These are phyloP conservation scores for Cottoperca gobio DNA, from an alignment of 2,797 vertebrate genomes.

Conservation along the genomic window DNA sequence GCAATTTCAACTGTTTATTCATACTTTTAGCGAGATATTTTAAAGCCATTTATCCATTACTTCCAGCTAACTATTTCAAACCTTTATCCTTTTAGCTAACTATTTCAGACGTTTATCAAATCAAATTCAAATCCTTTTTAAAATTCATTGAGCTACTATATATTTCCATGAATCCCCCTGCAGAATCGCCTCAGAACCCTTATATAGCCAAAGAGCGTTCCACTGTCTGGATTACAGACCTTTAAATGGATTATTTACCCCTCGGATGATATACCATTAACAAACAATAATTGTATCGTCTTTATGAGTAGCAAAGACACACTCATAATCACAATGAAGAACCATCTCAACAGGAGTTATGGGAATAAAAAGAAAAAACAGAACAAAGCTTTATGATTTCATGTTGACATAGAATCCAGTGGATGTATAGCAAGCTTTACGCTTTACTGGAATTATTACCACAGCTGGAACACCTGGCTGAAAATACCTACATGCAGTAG, in stretches of 20 bases:
- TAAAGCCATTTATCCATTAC: neutral
- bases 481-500: slow-evolving; percentile 52
- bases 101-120: neutral
- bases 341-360: neutral
- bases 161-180: neutral
- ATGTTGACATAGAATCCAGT: slow-evolving; percentile 17
- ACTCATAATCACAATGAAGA: slow-evolving; percentile 9
- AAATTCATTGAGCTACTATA: neutral
- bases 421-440: slow-evolving; percentile 30
- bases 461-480: slow-evolving; percentile 56
- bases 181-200: slow-evolving; percentile 6
- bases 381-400: slow-evolving; percentile 15
- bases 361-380: slow-evolving; percentile 7
- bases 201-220: slow-evolving; percentile 10
- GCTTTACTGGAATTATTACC: slow-evolving; percentile 58
- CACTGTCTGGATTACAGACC: slow-evolving; percentile 1
- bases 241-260: slow-evolving; percentile 25
- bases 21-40: neutral
- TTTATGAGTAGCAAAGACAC: slow-evolving; percentile 15
- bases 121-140: neutral
- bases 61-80: too few relatives aligned
- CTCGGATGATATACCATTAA: slow-evolving; percentile 9
- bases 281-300: slow-evolving; percentile 16
- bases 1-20: neutral
- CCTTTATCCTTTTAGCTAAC: neutral